A percentile compares a stretch with the other conserved stretches of the same genome.
These are phyloP conservation scores for Eupeodes corollae DNA, from an alignment of 1,140 invertebrate species.

Conservation along the genomic window DNA sequence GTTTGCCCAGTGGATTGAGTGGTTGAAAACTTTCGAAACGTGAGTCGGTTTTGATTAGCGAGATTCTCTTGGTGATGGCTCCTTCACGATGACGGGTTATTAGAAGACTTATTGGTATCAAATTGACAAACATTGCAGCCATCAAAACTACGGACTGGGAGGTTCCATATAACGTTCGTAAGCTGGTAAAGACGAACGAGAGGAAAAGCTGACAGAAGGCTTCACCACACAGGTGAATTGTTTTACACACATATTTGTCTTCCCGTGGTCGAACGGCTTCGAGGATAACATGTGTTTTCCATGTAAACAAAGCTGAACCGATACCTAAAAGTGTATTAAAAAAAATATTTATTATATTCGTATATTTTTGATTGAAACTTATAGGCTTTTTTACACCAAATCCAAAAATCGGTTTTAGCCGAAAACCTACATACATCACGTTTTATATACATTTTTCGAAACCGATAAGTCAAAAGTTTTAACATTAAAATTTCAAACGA, in stretches of 20 bases:
- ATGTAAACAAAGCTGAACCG: slow-evolving; percentile 27
- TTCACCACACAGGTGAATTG: slow-evolving; percentile 31
- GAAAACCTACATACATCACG: no score
- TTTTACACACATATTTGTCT: slow-evolving; percentile 33
- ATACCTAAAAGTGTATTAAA: slow-evolving; percentile 18
- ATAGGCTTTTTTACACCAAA: no score
- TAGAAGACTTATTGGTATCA: slow-evolving; percentile 30
- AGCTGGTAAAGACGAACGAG: slow-evolving; percentile 33
- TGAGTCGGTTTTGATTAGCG: slow-evolving; percentile 29
- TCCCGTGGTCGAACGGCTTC: slow-evolving; percentile 34
- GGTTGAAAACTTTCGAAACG: slow-evolving; percentile 16
- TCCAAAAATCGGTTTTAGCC: no score
- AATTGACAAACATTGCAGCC: slow-evolving; percentile 31
- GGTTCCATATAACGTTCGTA: slow-evolving; percentile 31
- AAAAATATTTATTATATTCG: no score
- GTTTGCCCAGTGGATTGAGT: slow-evolving; percentile 17
- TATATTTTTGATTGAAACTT: no score
- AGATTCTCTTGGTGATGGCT: slow-evolving; percentile 30
- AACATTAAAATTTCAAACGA: no score
- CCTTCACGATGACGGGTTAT: slow-evolving; percentile 33
- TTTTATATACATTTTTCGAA: no score
- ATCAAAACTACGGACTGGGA: slow-evolving; percentile 31
- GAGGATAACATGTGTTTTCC: slow-evolving; percentile 33
- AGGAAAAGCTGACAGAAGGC: slow-evolving; percentile 34
- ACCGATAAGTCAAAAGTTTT: no score